phyloP scores from a whole-genome alignment of 2,797 vertebrate genomes.

The Esox lucius region DNA sequence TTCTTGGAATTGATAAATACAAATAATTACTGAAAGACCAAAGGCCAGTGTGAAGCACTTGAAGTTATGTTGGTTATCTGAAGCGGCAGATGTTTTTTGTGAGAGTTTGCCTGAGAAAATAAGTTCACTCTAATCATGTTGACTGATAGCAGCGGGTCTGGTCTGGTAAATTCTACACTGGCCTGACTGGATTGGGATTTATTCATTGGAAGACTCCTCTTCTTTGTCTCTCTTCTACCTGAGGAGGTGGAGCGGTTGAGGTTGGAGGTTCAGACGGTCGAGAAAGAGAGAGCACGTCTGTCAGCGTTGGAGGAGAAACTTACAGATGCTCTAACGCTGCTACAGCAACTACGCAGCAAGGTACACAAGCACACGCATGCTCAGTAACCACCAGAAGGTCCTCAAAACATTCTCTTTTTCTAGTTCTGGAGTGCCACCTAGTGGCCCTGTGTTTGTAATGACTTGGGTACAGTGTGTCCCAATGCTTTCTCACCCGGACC shows the following conservation, averaged over 20 bases:
- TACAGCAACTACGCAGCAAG: conserved; percentile 69
- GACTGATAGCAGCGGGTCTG: neutral
- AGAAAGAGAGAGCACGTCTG: conserved; percentile 52
- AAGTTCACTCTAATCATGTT: neutral
- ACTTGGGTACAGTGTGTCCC: neutral
- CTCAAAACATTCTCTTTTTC: neutral
- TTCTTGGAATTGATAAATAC: neutral
- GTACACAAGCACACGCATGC: conserved; percentile 39
- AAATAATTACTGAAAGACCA: neutral
- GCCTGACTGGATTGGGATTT: too few relatives aligned
- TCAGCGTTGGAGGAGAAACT: conserved; percentile 71
- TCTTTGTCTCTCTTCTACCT: conserved; percentile 14
- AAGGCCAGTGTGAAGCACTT: neutral
- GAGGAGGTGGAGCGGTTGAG: conserved; percentile 41
- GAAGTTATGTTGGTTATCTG: neutral
- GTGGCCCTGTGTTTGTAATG: conserved; percentile 14
- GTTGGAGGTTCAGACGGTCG: conserved; percentile 43
- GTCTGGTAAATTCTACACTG: neutral
- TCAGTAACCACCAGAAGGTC: neutral
- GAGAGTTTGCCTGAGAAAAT: neutral
- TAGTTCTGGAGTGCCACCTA: conserved; percentile 40
- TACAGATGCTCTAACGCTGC: conserved; percentile 62
- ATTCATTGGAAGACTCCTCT: neutral
- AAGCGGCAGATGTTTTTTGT: neutral
- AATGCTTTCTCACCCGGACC: neutral